These are phyloP conservation scores for Meriones unguiculatus DNA, from an alignment of 2,113 vertebrate species.

Conservation along the genomic window DNA sequence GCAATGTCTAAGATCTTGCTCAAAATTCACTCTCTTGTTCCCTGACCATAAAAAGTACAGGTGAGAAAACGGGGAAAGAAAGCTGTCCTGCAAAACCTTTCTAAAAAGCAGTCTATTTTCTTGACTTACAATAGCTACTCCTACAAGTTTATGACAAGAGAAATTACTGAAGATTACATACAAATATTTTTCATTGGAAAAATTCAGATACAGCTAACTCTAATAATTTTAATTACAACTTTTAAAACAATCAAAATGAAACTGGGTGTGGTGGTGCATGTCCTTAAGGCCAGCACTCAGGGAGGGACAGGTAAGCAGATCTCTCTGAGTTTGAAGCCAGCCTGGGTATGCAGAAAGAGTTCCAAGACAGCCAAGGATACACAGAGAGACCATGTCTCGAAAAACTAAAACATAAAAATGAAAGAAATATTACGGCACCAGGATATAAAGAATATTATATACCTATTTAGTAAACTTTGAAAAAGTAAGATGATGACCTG, in stretches of 20 bases:
- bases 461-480: constrained; percentile 15
- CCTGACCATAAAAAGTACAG: background rate
- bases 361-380: no score
- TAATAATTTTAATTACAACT: constrained; percentile 24
- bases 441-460: constrained; percentile 13
- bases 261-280: no score
- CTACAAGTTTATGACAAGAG: constrained; percentile 17
- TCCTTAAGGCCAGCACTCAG: no score
- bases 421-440: background rate
- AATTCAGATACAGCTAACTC: constrained; percentile 50
- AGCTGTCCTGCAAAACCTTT: background rate
- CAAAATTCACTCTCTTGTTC: background rate
- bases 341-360: no score
- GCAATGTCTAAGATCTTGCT: background rate
- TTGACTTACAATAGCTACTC: background rate
- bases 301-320: no score
- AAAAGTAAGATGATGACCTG: constrained; percentile 4
- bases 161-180: background rate
- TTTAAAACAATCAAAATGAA: constrained; percentile 2
- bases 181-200: constrained; percentile 14
- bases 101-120: background rate
- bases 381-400: no score
- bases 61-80: background rate
- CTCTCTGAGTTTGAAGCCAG: no score
- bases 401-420: background rate